A percentile compares a stretch with the other conserved stretches of the same genome.
Conservation (phyloP, 2,888 invertebrate genomes). For the Diplazon laetatorius region DNA sequence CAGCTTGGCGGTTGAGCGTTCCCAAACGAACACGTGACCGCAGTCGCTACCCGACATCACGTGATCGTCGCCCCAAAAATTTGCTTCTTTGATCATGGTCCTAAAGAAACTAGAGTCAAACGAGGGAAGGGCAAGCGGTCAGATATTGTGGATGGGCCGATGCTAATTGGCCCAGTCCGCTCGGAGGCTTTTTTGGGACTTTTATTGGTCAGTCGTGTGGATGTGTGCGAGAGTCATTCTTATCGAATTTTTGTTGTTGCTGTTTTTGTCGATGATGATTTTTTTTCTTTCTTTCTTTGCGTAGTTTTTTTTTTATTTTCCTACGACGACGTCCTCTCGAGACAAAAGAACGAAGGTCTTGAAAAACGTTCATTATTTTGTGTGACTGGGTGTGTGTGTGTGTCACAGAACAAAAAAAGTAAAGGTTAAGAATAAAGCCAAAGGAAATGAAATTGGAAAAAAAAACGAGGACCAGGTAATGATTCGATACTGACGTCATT, state of each 20-base stretch:
- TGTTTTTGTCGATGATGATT: not conserved
- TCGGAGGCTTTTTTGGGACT: conserved; percentile 80
- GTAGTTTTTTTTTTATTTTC: conserved; percentile 66
- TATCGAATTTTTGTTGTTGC: conserved; percentile 62
- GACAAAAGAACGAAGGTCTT: conserved; percentile 23
- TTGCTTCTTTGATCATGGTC: conserved; percentile 93
- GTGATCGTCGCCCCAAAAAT: conserved; percentile 92
- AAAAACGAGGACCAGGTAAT: conserved; percentile 4
- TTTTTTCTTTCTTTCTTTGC: conserved; percentile 64
- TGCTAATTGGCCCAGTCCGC: conserved; percentile 79
- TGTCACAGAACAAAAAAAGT: no score
- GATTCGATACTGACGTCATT: conserved; percentile 7
- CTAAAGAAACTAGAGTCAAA: conserved; percentile 84
- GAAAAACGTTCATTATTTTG: no score
- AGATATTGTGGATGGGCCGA: conserved; percentile 77
- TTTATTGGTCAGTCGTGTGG: conserved; percentile 69
- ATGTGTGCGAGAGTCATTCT: no score
- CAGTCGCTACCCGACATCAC: conserved; percentile 95
- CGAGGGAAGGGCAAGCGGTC: conserved; percentile 77
- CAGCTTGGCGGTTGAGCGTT: conserved; percentile 87
- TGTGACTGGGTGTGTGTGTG: no score
- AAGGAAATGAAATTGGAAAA: conserved; percentile 22
- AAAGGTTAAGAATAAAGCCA: conserved; percentile 19
- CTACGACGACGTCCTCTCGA: conserved; percentile 48
- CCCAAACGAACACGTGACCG: conserved; percentile 94